Evolutionary conservation across 2,797 vertebrate genomes (phyloP).

Genomic region (Cyclura pinguis): DNA sequence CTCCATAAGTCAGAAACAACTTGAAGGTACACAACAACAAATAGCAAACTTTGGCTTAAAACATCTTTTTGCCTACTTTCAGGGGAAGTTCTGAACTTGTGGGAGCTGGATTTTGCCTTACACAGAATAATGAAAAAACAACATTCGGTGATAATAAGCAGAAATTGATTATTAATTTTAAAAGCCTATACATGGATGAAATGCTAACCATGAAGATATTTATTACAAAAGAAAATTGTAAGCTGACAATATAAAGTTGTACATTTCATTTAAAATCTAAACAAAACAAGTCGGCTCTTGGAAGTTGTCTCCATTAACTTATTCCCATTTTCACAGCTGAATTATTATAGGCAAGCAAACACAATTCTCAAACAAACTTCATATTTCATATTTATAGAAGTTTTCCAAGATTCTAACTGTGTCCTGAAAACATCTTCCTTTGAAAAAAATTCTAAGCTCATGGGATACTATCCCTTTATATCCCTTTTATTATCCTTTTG

Average conservation of each 20-base stretch:
- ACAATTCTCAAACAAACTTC: slow-evolving; percentile 38
- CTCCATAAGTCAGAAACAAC: too few species aligned
- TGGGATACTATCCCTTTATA: slow-evolving; percentile 60
- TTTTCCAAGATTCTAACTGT: slow-evolving; percentile 72
- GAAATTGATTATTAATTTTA: slow-evolving; percentile 77
- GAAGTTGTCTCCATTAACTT: slow-evolving; percentile 82
- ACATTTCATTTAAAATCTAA: slow-evolving; percentile 79
- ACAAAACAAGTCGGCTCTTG: slow-evolving; percentile 78
- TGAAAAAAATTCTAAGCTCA: slow-evolving; percentile 54
- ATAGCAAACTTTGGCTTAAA: slow-evolving; percentile 24
- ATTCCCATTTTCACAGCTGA: slow-evolving; percentile 81
- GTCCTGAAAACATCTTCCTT: slow-evolving; percentile 73
- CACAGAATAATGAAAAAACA: slow-evolving; percentile 51
- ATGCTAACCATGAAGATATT: slow-evolving; percentile 77
- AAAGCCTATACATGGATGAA: slow-evolving; percentile 61
- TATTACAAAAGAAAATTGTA: slow-evolving; percentile 76
- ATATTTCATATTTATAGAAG: slow-evolving; percentile 76
- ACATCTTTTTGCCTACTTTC: slow-evolving; percentile 51
- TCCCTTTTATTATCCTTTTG: slow-evolving; percentile 43
- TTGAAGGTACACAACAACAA: too few species aligned
- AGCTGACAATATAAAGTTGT: slow-evolving; percentile 74
- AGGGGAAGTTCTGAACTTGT: slow-evolving; percentile 61
- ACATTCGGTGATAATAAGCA: slow-evolving; percentile 72
- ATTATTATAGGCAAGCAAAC: slow-evolving; percentile 65
- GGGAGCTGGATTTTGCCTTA: slow-evolving; percentile 58